These are phyloP conservation scores for Scaptodrosophila latifasciaeformis DNA, from an alignment of 2,888 invertebrate species.

Conservation along the genomic window DNA sequence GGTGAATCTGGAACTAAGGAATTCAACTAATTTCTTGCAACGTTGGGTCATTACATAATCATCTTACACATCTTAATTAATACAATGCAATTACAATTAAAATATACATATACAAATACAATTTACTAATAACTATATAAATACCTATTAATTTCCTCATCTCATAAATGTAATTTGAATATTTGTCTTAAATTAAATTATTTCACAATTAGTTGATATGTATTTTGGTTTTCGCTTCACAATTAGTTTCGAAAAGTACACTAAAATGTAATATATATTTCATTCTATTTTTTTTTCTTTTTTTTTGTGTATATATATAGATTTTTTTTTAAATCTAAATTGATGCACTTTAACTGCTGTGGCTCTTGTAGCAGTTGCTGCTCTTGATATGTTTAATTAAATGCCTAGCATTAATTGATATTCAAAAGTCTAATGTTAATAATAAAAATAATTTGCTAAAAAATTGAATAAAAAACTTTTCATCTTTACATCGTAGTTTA, in stretches of 20 bases:
- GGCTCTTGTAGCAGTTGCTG: too few species aligned
- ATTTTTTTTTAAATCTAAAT: not conserved
- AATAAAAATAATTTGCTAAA: constrained; percentile 54
- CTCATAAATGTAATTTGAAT: constrained; percentile 24
- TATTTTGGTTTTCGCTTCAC: constrained; percentile 29
- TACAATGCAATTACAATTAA: too few species aligned
- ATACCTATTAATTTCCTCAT: not conserved
- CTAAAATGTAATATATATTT: constrained; percentile 11
- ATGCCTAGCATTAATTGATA: constrained; percentile 1
- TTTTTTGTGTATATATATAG: too few species aligned
- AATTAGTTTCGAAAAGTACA: constrained; percentile 47
- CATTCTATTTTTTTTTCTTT: too few species aligned
- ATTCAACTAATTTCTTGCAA: too few species aligned
- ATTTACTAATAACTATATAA: too few species aligned
- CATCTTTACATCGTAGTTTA: not conserved
- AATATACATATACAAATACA: too few species aligned
- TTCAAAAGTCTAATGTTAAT: constrained; percentile 27
- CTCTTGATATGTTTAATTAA: not conserved
- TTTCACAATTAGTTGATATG: constrained; percentile 66
- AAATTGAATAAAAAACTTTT: constrained; percentile 48
- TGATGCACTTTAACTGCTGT: not conserved
- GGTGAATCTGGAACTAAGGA: not conserved
- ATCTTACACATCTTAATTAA: too few species aligned
- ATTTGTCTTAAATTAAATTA: constrained; percentile 42
- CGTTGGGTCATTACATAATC: constrained; percentile 37